Evolutionary conservation across 2,797 vertebrate genomes (phyloP).

Genomic region (Bovichtus diacanthus): DNA sequence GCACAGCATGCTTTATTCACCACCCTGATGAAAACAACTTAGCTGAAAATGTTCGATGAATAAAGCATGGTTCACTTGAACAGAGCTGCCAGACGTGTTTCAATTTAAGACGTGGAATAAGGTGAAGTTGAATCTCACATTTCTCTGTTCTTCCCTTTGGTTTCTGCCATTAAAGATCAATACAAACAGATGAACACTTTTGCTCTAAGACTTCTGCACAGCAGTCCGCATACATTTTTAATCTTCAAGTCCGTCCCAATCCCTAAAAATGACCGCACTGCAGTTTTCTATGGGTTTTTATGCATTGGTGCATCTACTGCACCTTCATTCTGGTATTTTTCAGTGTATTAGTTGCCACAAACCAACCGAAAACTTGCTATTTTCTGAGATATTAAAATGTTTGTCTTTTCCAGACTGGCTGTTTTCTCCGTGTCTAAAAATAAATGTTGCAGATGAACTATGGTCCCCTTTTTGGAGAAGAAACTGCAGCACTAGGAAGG

Average conservation of each 20-base stretch:
- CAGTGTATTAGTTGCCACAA: neutral
- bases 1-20: neutral
- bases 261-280: constrained; percentile 6
- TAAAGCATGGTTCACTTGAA: neutral
- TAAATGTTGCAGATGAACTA: constrained; percentile 38
- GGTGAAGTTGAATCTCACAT: neutral
- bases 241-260: constrained; percentile 14
- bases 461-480: neutral
- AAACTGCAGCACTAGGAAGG: constrained; percentile 19
- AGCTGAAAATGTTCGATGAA: constrained; percentile 6
- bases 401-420: constrained; percentile 19
- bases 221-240: constrained; percentile 21
- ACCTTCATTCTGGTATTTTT: neutral
- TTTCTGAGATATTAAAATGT: constrained; percentile 19
- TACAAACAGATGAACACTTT: neutral
- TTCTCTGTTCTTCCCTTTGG: neutral
- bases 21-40: neutral
- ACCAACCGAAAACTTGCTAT: neutral
- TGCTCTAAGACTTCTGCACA: neutral
- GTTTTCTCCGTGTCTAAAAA: constrained; percentile 41
- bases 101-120: neutral
- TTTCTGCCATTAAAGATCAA: constrained; percentile 19
- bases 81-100: neutral
- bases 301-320: neutral
- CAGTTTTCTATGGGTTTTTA: neutral